These are phyloP conservation scores for Sinocyclocheilus grahami DNA, from an alignment of 2,113 vertebrate species.

Conservation along the genomic window DNA sequence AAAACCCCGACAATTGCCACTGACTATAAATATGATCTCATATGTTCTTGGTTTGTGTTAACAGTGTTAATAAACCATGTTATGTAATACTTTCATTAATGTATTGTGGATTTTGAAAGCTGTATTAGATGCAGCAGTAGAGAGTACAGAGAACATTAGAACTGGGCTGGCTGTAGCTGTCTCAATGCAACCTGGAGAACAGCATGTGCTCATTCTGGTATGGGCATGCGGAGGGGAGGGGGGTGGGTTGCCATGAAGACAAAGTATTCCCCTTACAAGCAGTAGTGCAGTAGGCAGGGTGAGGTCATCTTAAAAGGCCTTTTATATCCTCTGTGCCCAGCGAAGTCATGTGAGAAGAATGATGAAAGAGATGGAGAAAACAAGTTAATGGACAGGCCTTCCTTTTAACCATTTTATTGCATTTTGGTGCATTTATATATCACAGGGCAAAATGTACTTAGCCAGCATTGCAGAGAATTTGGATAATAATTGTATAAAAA, in stretches of 20 bases:
- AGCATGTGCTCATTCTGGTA: background rate
- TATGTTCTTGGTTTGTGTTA: background rate
- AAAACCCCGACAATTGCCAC: background rate
- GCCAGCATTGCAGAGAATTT: background rate
- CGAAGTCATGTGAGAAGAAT: slow-evolving; percentile 45
- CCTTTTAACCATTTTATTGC: background rate
- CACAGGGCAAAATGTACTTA: background rate
- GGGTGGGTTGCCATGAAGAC: background rate
- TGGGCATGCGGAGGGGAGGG: background rate
- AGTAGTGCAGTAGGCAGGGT: slow-evolving; percentile 23
- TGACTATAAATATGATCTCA: background rate
- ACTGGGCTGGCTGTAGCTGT: background rate
- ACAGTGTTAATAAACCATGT: background rate
- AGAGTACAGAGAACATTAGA: background rate
- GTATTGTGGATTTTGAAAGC: background rate
- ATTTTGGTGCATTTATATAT: background rate
- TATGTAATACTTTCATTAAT: background rate
- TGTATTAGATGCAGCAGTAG: background rate
- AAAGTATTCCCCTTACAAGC: slow-evolving; percentile 21
- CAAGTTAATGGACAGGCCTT: background rate
- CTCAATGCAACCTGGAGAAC: background rate
- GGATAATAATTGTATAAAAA: background rate
- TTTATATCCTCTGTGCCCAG: slow-evolving; percentile 38
- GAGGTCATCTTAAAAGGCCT: slow-evolving; percentile 45
- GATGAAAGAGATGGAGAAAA: slow-evolving; percentile 3